Conservation (phyloP, 2,888 invertebrate species). For the Leucania comma region DNA sequence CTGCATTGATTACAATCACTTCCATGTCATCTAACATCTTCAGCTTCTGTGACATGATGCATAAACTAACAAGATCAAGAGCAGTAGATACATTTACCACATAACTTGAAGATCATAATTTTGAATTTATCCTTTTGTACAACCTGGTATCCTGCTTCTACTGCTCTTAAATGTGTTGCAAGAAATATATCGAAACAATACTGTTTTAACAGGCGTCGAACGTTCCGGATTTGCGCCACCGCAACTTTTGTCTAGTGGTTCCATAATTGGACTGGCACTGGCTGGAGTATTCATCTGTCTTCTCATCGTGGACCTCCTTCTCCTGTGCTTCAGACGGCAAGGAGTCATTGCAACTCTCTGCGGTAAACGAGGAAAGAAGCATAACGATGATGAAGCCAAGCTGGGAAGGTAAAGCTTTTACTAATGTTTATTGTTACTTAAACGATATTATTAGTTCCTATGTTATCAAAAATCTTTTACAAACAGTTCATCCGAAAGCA, state of each 20-base stretch:
- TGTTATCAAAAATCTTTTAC: slow-evolving; percentile 48
- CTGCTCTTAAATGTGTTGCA: slow-evolving; percentile 74
- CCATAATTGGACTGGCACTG: slow-evolving; percentile 96
- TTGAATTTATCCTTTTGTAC: slow-evolving; percentile 47
- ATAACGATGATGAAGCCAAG: slow-evolving; percentile 95
- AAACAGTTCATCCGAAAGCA: slow-evolving; percentile 71
- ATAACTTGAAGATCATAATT: slow-evolving; percentile 54
- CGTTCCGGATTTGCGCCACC: slow-evolving; percentile 86
- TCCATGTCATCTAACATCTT: slow-evolving; percentile 85
- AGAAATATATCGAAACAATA: slow-evolving; percentile 58
- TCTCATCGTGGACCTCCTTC: slow-evolving; percentile 96
- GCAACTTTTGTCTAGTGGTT: slow-evolving; percentile 92
- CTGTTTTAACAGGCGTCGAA: slow-evolving; percentile 84
- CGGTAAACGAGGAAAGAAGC: slow-evolving; percentile 92
- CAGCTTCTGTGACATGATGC: slow-evolving; percentile 85
- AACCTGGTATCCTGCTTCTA: slow-evolving; percentile 73
- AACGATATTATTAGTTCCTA: slow-evolving; percentile 9
- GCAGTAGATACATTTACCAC: slow-evolving; percentile 78
- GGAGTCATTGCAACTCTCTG: slow-evolving; percentile 93
- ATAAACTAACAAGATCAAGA: slow-evolving; percentile 85
- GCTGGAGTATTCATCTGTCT: slow-evolving; percentile 95
- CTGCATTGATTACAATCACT: slow-evolving; percentile 85
- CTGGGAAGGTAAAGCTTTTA: slow-evolving; percentile 93
- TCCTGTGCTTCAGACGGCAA: slow-evolving; percentile 93
- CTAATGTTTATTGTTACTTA: not conserved